phyloP scores from a whole-genome alignment of 2,888 invertebrate species.

The Physocephala rufipes region DNA sequence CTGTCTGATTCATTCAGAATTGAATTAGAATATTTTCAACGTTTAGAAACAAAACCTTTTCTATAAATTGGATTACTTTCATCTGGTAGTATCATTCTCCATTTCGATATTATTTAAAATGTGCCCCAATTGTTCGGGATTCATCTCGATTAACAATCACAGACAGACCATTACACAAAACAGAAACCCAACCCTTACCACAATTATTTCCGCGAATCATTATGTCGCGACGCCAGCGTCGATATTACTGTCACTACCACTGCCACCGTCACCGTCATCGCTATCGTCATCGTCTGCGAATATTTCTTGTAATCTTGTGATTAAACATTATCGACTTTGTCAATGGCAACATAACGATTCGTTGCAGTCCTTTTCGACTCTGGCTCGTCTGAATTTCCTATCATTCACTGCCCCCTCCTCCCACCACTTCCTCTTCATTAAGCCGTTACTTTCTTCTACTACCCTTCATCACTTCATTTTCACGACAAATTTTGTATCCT shows the following conservation, averaged over 20 bases:
- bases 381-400: not conserved
- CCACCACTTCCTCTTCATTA: too few species aligned
- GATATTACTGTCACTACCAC: not conserved
- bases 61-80: too few species aligned
- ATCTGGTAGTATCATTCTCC: too few species aligned
- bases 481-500: slow-evolving; percentile 39
- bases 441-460: too few species aligned
- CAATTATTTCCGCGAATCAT: too few species aligned
- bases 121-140: too few species aligned
- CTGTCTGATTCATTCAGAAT: too few species aligned
- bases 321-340: slow-evolving; percentile 59
- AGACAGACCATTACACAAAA: not conserved
- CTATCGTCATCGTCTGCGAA: slow-evolving; percentile 35
- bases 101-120: too few species aligned
- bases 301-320: slow-evolving; percentile 51
- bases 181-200: not conserved
- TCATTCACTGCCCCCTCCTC: not conserved
- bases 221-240: slow-evolving; percentile 5
- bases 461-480: slow-evolving; percentile 21
- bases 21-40: too few species aligned
- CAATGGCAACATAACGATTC: slow-evolving; percentile 47
- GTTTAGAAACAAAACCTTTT: too few species aligned
- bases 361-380: not conserved
- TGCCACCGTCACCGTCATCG: slow-evolving; percentile 25
- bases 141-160: not conserved